Conservation (phyloP, 2,113 vertebrate genomes). For the Arenaria interpres region DNA sequence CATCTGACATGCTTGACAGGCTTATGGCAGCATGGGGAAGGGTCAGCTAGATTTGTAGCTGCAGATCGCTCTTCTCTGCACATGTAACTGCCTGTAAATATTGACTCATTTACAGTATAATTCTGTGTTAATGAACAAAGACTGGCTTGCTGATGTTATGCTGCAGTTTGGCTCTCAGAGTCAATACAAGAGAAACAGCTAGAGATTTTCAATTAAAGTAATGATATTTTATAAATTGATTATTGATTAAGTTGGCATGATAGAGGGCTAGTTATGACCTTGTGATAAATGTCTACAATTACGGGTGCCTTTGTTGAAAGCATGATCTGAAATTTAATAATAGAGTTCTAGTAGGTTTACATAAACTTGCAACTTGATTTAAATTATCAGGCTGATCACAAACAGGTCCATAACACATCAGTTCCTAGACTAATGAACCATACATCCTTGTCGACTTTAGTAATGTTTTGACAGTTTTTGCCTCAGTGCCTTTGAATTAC, state of each 20-base stretch:
- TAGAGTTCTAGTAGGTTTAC: slow-evolving; percentile 21
- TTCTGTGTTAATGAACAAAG: slow-evolving; percentile 6
- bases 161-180: not conserved
- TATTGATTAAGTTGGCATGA: slow-evolving; percentile 33
- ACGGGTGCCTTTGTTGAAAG: not conserved
- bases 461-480: slow-evolving; percentile 78
- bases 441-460: slow-evolving; percentile 65
- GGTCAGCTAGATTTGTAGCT: not conserved
- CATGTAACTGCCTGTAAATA: not conserved
- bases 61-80: not conserved
- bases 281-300: slow-evolving; percentile 42
- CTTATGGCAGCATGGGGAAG: not conserved
- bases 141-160: not conserved
- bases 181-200: not conserved
- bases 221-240: slow-evolving; percentile 59
- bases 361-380: slow-evolving; percentile 62
- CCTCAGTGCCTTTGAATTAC: slow-evolving; percentile 73
- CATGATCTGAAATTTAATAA: slow-evolving; percentile 60
- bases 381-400: slow-evolving; percentile 73
- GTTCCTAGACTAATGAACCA: slow-evolving; percentile 75
- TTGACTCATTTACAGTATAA: slow-evolving; percentile 4
- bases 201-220: slow-evolving; percentile 24
- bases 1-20: not conserved
- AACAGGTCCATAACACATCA: slow-evolving; percentile 64
- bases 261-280: not conserved